A percentile compares a stretch with the other conserved stretches of the same genome.
Conservation (phyloP, 1,140 invertebrate species). For the Rhizoglyphus robini region DNA sequence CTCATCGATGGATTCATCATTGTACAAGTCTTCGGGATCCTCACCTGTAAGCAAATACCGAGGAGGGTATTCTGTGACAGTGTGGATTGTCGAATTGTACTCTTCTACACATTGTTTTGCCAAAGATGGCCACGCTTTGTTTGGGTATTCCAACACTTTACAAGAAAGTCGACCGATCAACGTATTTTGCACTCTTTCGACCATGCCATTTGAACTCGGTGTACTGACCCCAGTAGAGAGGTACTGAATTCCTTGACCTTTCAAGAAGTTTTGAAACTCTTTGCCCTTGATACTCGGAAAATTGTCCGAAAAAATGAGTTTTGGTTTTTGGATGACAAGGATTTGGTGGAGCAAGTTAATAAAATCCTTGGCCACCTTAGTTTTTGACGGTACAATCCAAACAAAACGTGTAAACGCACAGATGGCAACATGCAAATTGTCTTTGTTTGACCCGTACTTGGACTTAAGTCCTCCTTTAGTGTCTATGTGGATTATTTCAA, state of each 20-base stretch:
- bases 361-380: not conserved
- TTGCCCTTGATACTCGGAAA: not conserved
- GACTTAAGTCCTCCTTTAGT: conserved; percentile 16
- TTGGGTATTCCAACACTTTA: conserved; percentile 10
- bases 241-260: not conserved
- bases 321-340: not conserved
- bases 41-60: not conserved
- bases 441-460: not conserved
- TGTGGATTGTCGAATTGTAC: conserved; percentile 2
- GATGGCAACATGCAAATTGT: conserved; percentile 15
- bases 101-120: not conserved
- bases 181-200: conserved; percentile 17
- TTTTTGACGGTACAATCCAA: conserved; percentile 8
- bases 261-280: not conserved
- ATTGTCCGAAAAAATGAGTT: conserved; percentile 9
- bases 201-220: conserved; percentile 10
- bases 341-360: conserved; percentile 15
- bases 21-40: not conserved
- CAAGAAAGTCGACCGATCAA: conserved; percentile 5
- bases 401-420: conserved; percentile 8
- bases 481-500: conserved; percentile 18
- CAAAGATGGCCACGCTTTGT: conserved; percentile 7
- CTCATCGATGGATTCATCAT: not conserved
- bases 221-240: conserved; percentile 1
- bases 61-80: conserved; percentile 7